A percentile compares a stretch with the other conserved stretches of the same genome.
phyloP scores from a whole-genome alignment of 2,888 invertebrate genomes.

The Aphidius colemani region DNA sequence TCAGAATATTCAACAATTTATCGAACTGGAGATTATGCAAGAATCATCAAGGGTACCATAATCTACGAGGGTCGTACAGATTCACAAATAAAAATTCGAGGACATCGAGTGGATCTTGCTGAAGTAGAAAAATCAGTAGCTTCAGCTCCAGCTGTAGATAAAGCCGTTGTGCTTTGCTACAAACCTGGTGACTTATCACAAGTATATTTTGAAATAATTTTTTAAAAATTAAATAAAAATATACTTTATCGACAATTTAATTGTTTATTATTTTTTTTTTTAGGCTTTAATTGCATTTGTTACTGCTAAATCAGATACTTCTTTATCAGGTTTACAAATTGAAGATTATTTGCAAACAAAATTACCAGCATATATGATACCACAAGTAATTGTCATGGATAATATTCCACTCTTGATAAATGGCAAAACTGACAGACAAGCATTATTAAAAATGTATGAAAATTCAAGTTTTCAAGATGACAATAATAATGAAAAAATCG shows the following conservation, averaged over 20 bases:
- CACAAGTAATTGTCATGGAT: constrained; percentile 73
- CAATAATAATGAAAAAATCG: constrained; percentile 62
- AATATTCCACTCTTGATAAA: constrained; percentile 81
- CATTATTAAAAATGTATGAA: constrained; percentile 75
- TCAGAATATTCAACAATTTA: constrained; percentile 74
- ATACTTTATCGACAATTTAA: constrained; percentile 2
- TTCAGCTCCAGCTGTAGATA: constrained; percentile 70
- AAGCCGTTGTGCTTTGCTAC: constrained; percentile 80
- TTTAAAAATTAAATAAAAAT: not conserved
- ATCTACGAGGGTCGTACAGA: constrained; percentile 84
- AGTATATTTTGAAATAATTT: constrained; percentile 44
- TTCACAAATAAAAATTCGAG: constrained; percentile 84
- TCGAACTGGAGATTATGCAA: constrained; percentile 84
- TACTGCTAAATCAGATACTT: constrained; percentile 58
- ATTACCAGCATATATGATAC: constrained; percentile 79
- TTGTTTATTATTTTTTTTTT: constrained; percentile 39
- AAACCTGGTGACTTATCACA: constrained; percentile 69
- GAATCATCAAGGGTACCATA: constrained; percentile 69
- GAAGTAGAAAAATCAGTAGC: constrained; percentile 80
- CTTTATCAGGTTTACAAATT: constrained; percentile 64
- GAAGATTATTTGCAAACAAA: constrained; percentile 69
- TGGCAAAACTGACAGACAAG: constrained; percentile 85
- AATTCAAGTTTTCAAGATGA: constrained; percentile 55
- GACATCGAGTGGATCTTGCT: constrained; percentile 82
- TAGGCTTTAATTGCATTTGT: constrained; percentile 76